Evolutionary conservation across 2,113 vertebrate genomes (phyloP), one percentile per base, ranked within the genome.

Genomic region (Microcebus tavaratra): DNA sequence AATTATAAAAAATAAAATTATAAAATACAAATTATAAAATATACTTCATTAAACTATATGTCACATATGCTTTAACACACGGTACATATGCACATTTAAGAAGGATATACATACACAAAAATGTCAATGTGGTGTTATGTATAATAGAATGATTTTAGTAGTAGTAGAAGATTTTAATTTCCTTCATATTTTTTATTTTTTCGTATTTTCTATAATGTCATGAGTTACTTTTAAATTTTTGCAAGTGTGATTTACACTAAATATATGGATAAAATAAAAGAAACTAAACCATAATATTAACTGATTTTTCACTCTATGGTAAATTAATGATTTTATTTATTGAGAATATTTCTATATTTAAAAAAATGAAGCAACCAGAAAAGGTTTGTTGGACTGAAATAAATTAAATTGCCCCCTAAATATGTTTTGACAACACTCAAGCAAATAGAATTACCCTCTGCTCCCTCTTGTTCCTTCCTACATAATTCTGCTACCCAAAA

Each of bases 241-340:
- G 1, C 29, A 95, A 81, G 55, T 87, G 67, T 45, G 75, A 83
- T 27, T 87, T 87, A 57, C 45, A 11, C 8, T n/a, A 73, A 63
- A 63, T 80, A 48, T 68, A 68, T 31, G 18, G 5, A 63, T 55
- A 78, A 72, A 81, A 83, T 59, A 72, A 48, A 72, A 72, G 27
- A 78, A 89, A 63, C 9, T 45, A 88, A 57, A 50, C 0, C 57
- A 88, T 95, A 91, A 72, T 36, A 81, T 70, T 53, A 63, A 45
- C 11, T 61, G 13, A 65, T 76, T 94, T 91, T 78, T 70, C 65
- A 88, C 70, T 57, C 1, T 23, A 65, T 72, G 14, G 6, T 25
- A 94, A 93, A 90, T 53, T 72, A 70, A 55, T 76, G 11, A 67
- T 61, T 73, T 94, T 80, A 73, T 67, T 59, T 91, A 76, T 59